These are phyloP conservation scores for Oryzias melastigma DNA, from an alignment of 2,113 vertebrate species.

Conservation along the genomic window DNA sequence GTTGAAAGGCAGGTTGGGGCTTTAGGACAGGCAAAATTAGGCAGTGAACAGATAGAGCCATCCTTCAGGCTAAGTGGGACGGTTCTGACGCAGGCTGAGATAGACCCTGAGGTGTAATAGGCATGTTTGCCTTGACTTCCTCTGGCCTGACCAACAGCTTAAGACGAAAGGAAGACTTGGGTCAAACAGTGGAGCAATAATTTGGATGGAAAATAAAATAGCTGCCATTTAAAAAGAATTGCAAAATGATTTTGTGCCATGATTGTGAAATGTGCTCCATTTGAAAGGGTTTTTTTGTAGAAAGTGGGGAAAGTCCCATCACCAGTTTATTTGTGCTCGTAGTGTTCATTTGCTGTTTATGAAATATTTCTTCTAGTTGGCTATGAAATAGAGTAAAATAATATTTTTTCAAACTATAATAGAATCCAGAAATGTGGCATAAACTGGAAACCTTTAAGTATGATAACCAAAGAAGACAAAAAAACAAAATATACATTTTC, in stretches of 20 bases:
- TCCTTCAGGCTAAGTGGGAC: conserved; percentile 75
- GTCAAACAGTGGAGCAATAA: conserved; percentile 61
- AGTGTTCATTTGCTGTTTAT: neutral
- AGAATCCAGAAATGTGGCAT: neutral
- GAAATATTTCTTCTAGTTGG: no score
- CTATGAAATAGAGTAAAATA: neutral
- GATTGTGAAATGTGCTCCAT: neutral
- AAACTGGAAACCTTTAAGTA: neutral
- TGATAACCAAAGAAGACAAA: neutral
- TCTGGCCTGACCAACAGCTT: conserved; percentile 52
- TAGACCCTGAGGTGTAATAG: conserved; percentile 69
- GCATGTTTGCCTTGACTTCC: conserved; percentile 74
- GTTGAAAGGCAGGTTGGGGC: conserved; percentile 62
- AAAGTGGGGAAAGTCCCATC: no score
- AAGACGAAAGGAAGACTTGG: conserved; percentile 47
- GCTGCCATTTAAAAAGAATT: conserved; percentile 40
- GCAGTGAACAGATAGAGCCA: conserved; percentile 71
- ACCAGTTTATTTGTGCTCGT: neutral
- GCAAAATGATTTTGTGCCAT: neutral
- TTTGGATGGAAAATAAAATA: conserved; percentile 55
- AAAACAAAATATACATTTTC: no score
- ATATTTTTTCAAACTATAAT: neutral
- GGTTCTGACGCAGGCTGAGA: conserved; percentile 69
- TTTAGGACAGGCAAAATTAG: conserved; percentile 69
- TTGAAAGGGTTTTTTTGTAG: neutral